Evolutionary conservation across 1,140 invertebrate species (phyloP).

Genomic region (Oryctes rhinoceros): DNA sequence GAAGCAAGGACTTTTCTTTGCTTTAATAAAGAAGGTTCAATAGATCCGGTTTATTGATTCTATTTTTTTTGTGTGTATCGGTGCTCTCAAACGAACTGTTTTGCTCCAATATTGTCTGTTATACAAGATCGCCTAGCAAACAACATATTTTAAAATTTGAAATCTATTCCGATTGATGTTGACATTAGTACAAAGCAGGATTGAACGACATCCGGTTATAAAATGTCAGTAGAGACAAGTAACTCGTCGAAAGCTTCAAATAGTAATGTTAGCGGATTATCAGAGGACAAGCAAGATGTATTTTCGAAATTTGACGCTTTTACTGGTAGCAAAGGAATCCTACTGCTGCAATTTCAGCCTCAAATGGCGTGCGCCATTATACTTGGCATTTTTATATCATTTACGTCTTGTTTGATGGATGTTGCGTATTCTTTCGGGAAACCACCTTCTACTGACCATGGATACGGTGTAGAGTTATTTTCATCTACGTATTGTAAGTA

Average conservation of each 20-base stretch:
- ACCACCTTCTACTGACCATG: background rate
- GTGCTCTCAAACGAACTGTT: too few species aligned
- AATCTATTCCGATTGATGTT: background rate
- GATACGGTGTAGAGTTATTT: background rate
- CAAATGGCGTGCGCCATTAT: conserved; percentile 24
- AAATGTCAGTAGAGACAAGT: too few species aligned
- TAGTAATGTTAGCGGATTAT: background rate
- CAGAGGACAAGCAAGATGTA: background rate
- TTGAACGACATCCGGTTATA: too few species aligned
- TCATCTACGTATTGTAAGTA: background rate
- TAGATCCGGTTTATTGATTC: too few species aligned
- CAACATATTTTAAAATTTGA: background rate
- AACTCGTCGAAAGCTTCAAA: too few species aligned
- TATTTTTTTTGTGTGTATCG: too few species aligned
- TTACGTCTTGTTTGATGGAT: conserved; percentile 12
- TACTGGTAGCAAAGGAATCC: conserved; percentile 19
- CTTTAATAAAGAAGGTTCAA: too few species aligned
- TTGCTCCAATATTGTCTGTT: too few species aligned
- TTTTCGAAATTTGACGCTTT: conserved; percentile 31
- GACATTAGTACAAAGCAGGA: too few species aligned
- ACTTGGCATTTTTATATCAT: conserved; percentile 15
- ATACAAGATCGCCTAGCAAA: background rate
- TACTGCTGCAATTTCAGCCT: conserved; percentile 39
- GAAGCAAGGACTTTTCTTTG: too few species aligned
- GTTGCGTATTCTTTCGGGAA: background rate